Percentiles rank a stretch among this genome's conserved stretches.
Evolutionary conservation across 2,113 vertebrate species (phyloP).

Genomic region (Antennarius striatus): DNA sequence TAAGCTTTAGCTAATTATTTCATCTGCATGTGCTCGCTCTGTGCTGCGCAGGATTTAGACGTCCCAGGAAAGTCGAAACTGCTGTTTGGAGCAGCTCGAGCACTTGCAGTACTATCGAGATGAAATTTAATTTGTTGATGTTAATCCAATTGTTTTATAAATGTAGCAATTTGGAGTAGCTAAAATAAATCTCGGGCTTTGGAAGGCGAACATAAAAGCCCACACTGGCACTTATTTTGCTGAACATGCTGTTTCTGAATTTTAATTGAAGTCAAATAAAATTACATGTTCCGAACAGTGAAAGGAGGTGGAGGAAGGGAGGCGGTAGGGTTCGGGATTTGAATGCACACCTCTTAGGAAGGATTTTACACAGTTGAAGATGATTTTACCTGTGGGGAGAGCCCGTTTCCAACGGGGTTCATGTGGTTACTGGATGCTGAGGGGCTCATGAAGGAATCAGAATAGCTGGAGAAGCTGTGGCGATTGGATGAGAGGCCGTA

Average conservation of each 20-base stretch:
- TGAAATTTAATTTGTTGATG: slow-evolving; percentile 83
- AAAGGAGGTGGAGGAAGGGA: slow-evolving; percentile 15
- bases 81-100: slow-evolving; percentile 74
- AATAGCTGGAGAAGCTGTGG: slow-evolving; percentile 98
- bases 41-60: slow-evolving; percentile 70
- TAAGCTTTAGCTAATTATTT: slow-evolving; percentile 83
- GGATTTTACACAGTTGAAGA: not conserved
- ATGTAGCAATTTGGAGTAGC: slow-evolving; percentile 77
- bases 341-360: slow-evolving; percentile 17
- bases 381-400: slow-evolving; percentile 93
- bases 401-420: slow-evolving; percentile 96
- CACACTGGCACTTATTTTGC: slow-evolving; percentile 69
- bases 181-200: slow-evolving; percentile 76
- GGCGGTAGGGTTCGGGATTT: slow-evolving; percentile 7
- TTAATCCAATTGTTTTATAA: slow-evolving; percentile 82
- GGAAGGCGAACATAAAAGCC: slow-evolving; percentile 70
- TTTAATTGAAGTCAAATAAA: slow-evolving; percentile 70
- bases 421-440: slow-evolving; percentile 94
- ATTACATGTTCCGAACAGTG: slow-evolving; percentile 57
- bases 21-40: slow-evolving; percentile 76
- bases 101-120: slow-evolving; percentile 76
- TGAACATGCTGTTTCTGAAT: slow-evolving; percentile 68
- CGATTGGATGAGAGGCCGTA: slow-evolving; percentile 90
- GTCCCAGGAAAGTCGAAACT: slow-evolving; percentile 78
- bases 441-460: slow-evolving; percentile 96